Percentiles rank a stretch among this genome's conserved stretches.
These are phyloP conservation scores for Cerceris rybyensis DNA, from an alignment of 2,888 invertebrate species.

Conservation along the genomic window DNA sequence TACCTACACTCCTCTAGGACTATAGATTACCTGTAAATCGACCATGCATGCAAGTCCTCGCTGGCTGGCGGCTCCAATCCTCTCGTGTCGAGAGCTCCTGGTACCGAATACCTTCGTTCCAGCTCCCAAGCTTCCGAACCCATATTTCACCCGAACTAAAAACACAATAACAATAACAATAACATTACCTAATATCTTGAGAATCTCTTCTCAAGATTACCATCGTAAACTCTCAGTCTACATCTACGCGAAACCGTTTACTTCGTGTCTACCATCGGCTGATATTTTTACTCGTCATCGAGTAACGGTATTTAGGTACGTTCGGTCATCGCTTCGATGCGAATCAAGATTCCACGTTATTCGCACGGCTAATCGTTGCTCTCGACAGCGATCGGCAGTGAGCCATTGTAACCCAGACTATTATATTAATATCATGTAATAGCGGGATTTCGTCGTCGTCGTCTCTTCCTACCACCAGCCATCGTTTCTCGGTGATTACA, in stretches of 20 bases:
- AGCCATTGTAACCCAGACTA: not conserved
- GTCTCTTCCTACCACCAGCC: no score
- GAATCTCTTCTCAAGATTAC: not conserved
- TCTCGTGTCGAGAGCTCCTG: conserved; percentile 89
- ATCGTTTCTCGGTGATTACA: no score
- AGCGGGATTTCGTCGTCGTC: not conserved
- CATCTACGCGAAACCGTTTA: conserved; percentile 12
- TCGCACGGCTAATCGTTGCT: conserved; percentile 32
- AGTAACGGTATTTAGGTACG: conserved; percentile 61
- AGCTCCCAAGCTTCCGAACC: conserved; percentile 85
- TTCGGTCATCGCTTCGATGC: conserved; percentile 17
- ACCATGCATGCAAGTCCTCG: conserved; percentile 97
- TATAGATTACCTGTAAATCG: conserved; percentile 90
- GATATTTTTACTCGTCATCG: conserved; percentile 57
- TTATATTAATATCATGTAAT: not conserved
- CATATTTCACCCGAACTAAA: conserved; percentile 69
- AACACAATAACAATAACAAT: conserved; percentile 46
- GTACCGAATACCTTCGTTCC: conserved; percentile 94
- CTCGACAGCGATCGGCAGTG: not conserved
- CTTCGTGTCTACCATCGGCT: conserved; percentile 32
- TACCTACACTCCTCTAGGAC: conserved; percentile 1
- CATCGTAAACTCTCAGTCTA: conserved; percentile 9
- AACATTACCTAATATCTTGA: no score
- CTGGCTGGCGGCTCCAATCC: conserved; percentile 88
- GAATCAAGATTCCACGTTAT: conserved; percentile 31